phyloP scores from a whole-genome alignment of 2,797 vertebrate species.

The Pantherophis vulpinus region DNA sequence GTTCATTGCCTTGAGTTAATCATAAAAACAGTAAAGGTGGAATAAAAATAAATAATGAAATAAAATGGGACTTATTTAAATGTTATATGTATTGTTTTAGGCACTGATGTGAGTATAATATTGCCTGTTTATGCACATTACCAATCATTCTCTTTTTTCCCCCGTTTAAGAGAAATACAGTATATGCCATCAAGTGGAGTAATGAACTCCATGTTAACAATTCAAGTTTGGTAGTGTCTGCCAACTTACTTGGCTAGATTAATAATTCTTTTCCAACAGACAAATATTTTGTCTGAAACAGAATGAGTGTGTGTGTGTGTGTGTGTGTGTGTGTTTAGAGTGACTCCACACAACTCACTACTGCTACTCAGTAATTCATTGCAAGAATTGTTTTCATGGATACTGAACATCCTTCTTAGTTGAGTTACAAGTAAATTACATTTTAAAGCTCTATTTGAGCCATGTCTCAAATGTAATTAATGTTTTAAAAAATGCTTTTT shows the following conservation, averaged over 20 bases:
- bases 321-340: too few species aligned
- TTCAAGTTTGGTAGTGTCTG: background rate
- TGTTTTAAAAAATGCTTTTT: background rate
- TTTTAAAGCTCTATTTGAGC: background rate
- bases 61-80: background rate
- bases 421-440: background rate
- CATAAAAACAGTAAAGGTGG: background rate
- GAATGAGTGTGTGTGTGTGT: background rate
- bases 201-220: background rate
- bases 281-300: background rate
- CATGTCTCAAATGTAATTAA: background rate
- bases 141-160: accelerated
- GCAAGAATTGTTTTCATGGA: background rate
- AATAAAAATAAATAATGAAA: background rate
- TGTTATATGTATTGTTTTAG: background rate
- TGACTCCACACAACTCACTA: background rate
- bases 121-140: background rate
- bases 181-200: background rate
- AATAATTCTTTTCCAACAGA: background rate
- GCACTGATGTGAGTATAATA: background rate
- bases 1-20: background rate
- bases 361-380: background rate
- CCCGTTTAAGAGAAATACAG: background rate
- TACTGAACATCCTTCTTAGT: background rate
- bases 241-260: background rate